These are phyloP conservation scores for Andricus grossulariae DNA, from an alignment of 1,140 invertebrate species.

Conservation along the genomic window DNA sequence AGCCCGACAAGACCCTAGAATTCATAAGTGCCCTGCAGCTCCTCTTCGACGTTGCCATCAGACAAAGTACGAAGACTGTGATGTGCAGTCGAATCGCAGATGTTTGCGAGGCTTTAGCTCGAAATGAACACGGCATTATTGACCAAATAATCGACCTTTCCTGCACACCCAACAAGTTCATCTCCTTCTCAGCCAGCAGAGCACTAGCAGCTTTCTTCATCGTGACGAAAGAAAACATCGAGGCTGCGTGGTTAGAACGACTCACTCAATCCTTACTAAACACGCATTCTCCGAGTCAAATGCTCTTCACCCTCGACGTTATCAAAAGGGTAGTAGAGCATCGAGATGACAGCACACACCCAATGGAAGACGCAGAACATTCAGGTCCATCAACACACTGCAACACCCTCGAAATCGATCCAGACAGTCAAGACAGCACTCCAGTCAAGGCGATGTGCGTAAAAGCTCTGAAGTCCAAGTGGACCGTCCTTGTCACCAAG, in stretches of 20 bases:
- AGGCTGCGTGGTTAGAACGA: conserved; percentile 86
- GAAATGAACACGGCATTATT: conserved; percentile 88
- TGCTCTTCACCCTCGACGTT: conserved; percentile 89
- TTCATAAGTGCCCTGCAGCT: conserved; percentile 89
- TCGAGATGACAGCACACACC: conserved; percentile 89
- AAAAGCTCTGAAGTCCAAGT: conserved; percentile 88
- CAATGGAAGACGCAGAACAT: conserved; percentile 81
- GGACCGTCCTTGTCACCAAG: conserved; percentile 84
- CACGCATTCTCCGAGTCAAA: conserved; percentile 75
- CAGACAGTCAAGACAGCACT: conserved; percentile 87
- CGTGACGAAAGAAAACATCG: conserved; percentile 86
- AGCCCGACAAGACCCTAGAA: conserved; percentile 82
- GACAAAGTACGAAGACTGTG: conserved; percentile 87
- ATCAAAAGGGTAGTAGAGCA: conserved; percentile 91
- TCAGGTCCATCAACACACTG: conserved; percentile 72
- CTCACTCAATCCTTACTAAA: conserved; percentile 71
- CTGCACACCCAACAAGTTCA: conserved; percentile 85
- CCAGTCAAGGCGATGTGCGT: conserved; percentile 90
- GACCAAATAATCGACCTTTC: conserved; percentile 88
- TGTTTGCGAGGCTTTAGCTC: conserved; percentile 86
- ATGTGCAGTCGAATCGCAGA: conserved; percentile 87
- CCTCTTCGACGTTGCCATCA: conserved; percentile 88
- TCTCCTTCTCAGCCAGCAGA: conserved; percentile 87
- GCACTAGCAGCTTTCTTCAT: conserved; percentile 89
- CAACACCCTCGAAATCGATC: conserved; percentile 83